Evolutionary conservation across 1,140 invertebrate genomes (phyloP).

Genomic region (Bombus haemorrhoidalis): DNA sequence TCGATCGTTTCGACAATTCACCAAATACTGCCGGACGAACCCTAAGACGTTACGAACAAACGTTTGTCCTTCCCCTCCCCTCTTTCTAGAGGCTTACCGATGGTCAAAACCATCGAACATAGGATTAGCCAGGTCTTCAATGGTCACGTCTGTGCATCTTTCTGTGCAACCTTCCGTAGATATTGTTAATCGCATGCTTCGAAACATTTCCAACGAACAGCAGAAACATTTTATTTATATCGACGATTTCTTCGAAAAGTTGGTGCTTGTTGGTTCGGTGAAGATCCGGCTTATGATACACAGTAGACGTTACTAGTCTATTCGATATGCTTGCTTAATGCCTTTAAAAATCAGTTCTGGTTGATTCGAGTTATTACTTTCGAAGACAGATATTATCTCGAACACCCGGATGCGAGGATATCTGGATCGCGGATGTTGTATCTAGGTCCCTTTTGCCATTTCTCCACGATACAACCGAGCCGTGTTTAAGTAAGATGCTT

Average conservation of each 20-base stretch:
- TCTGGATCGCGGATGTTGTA: slow-evolving; percentile 30
- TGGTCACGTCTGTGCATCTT: fast-evolving
- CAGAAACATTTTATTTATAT: too few relatives aligned
- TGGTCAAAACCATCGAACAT: neutral
- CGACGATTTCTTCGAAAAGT: too few relatives aligned
- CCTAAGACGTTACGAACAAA: neutral
- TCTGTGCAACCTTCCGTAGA: too few relatives aligned
- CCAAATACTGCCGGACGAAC: neutral
- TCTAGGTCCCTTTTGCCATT: slow-evolving; percentile 15
- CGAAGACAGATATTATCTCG: slow-evolving; percentile 21
- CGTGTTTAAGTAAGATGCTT: neutral
- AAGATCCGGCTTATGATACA: neutral
- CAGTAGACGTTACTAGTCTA: too few relatives aligned
- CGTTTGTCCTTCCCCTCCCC: too few relatives aligned
- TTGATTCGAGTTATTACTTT: slow-evolving; percentile 16
- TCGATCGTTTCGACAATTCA: neutral
- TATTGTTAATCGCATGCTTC: too few relatives aligned
- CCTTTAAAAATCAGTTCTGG: neutral
- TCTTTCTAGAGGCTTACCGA: too few relatives aligned
- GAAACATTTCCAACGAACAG: too few relatives aligned
- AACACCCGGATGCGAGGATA: slow-evolving; percentile 15
- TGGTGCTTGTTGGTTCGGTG: too few relatives aligned
- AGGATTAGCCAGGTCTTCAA: fast-evolving
- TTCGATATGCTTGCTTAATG: neutral
- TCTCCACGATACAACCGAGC: slow-evolving; percentile 1